These are phyloP conservation scores for Helarctos malayanus DNA, from an alignment of 2,797 vertebrate genomes.

Conservation along the genomic window DNA sequence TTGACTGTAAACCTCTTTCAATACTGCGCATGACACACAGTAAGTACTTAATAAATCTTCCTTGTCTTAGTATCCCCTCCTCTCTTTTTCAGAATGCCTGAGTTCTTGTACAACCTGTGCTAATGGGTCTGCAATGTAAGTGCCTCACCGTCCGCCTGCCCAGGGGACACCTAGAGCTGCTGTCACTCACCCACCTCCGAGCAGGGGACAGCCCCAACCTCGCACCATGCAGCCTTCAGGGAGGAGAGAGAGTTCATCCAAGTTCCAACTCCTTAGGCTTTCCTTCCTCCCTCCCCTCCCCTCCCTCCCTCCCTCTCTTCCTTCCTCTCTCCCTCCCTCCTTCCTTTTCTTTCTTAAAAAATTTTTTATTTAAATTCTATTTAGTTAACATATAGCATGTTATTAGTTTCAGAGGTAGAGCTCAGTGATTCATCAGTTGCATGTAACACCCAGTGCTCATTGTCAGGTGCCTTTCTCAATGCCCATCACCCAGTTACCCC, in stretches of 20 bases:
- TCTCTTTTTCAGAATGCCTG: neutral
- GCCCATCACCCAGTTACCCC: neutral
- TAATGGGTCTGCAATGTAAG: neutral
- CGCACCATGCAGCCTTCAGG: fast-evolving
- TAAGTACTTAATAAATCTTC: neutral
- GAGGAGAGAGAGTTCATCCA: neutral
- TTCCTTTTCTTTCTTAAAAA: no score
- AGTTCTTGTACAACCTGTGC: neutral
- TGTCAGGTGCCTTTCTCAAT: neutral
- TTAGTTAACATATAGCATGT: neutral
- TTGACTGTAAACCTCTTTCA: neutral
- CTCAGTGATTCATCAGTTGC: neutral
- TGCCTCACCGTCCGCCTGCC: neutral
- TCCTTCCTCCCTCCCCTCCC: no score
- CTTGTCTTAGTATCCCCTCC: neutral
- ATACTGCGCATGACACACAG: neutral
- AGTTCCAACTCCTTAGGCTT: neutral
- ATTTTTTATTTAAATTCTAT: neutral
- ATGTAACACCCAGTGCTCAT: neutral
- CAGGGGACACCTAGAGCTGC: neutral
- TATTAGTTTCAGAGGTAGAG: neutral
- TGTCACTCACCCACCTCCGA: neutral
- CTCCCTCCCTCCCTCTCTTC: no score
- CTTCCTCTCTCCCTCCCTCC: fast-evolving
- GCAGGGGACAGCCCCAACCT: neutral